Conservation (phyloP, 1,140 invertebrate genomes). For the Ylistrum balloti region DNA sequence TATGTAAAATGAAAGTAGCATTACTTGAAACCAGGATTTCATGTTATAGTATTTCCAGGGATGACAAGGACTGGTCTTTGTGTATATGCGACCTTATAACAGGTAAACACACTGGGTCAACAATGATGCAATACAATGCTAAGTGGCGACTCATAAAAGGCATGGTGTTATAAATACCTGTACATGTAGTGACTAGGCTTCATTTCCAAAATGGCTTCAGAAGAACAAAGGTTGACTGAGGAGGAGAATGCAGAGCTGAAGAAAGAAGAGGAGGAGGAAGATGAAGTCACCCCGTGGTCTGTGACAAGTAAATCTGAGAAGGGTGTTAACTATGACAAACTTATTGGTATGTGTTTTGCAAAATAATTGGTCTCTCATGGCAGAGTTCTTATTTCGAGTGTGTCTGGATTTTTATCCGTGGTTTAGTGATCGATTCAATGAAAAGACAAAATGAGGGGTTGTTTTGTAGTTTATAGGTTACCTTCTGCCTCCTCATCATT, state of each 20-base stretch:
- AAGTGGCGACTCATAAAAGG: not conserved
- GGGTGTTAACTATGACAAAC: constrained; percentile 10
- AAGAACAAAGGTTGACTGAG: no score
- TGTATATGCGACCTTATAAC: not conserved
- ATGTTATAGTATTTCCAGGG: not conserved
- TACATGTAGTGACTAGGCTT: not conserved
- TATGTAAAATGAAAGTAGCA: not conserved
- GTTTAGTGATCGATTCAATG: no score
- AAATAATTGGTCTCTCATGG: not conserved
- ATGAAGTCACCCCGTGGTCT: not conserved
- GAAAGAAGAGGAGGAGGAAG: not conserved
- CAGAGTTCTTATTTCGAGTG: no score
- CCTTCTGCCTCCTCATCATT: no score
- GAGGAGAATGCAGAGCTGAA: not conserved
- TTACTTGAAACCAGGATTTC: not conserved
- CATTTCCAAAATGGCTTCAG: not conserved
- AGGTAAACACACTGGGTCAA: not conserved
- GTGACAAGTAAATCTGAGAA: constrained; percentile 16
- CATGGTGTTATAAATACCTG: not conserved
- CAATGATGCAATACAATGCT: not conserved
- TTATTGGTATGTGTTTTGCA: not conserved
- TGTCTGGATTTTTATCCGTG: no score
- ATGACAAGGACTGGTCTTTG: no score
- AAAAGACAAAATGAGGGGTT: no score
- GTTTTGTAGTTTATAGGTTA: no score